A percentile compares a stretch with the other conserved stretches of the same genome.
phyloP scores from a whole-genome alignment of 1,140 invertebrate species.

The Chlorops oryzae region DNA sequence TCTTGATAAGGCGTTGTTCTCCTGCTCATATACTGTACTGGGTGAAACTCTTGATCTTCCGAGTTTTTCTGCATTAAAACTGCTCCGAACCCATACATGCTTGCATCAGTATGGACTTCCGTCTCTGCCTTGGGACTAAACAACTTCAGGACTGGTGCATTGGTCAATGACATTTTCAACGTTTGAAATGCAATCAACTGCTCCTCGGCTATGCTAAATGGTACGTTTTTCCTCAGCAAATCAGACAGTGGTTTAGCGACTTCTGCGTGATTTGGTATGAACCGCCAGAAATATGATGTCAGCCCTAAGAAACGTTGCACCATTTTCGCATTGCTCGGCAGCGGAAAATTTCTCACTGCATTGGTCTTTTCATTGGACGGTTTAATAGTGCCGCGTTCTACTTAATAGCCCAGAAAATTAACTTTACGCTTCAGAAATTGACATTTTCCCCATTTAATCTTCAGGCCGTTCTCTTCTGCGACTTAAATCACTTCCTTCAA shows the following conservation, averaged over 20 bases:
- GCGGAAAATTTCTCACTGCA: conserved; percentile 32
- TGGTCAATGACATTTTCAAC: too few species aligned
- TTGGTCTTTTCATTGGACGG: conserved; percentile 27
- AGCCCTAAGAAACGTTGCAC: conserved; percentile 34
- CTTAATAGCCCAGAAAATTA: conserved; percentile 20
- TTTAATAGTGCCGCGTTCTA: conserved; percentile 15
- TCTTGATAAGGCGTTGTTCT: conserved; percentile 10
- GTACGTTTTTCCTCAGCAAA: conserved; percentile 5
- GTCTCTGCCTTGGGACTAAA: too few species aligned
- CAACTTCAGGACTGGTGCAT: too few species aligned
- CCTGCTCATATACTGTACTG: conserved; percentile 1
- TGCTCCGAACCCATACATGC: too few species aligned
- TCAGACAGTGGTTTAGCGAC: conserved; percentile 29
- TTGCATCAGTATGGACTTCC: too few species aligned
- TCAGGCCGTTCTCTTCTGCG: neutral
- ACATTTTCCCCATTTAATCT: conserved; percentile 7
- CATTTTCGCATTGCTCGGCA: conserved; percentile 23
- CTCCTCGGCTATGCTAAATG: neutral
- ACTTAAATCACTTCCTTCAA: neutral
- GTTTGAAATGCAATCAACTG: too few species aligned
- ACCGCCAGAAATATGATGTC: conserved; percentile 36
- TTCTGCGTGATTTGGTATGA: conserved; percentile 27
- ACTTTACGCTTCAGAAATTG: conserved; percentile 25
- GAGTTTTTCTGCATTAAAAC: too few species aligned
- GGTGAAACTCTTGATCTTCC: too few species aligned